Conservation (phyloP, 2,888 invertebrate species). For the Camponotus fellah region DNA sequence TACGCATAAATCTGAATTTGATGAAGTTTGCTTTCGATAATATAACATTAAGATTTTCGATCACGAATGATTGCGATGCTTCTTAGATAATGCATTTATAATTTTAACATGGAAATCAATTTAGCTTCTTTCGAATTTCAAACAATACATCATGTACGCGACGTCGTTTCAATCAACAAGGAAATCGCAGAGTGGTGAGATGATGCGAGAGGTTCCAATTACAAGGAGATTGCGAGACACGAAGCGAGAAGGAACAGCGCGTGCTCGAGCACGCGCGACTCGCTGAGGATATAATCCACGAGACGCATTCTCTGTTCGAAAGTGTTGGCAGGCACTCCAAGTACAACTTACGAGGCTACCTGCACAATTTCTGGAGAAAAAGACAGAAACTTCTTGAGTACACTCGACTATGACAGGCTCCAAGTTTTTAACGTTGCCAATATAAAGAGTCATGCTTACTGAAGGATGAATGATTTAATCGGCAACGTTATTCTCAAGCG, state of each 20-base stretch:
- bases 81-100: not conserved
- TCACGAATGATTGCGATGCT: slow-evolving; percentile 14
- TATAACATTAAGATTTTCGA: slow-evolving; percentile 18
- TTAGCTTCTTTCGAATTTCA: slow-evolving; percentile 34
- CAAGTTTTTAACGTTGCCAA: slow-evolving; percentile 7
- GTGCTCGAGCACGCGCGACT: slow-evolving; percentile 56
- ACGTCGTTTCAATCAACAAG: slow-evolving; percentile 50
- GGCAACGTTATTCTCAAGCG: not conserved
- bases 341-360: slow-evolving; percentile 10
- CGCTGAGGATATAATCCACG: slow-evolving; percentile 51
- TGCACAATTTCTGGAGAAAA: slow-evolving; percentile 23
- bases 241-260: slow-evolving; percentile 32
- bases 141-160: slow-evolving; percentile 34
- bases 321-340: slow-evolving; percentile 30
- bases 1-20: not conserved
- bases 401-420: not conserved
- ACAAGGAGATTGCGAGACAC: slow-evolving; percentile 50
- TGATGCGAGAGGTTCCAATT: slow-evolving; percentile 53
- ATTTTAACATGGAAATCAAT: slow-evolving; percentile 13
- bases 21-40: slow-evolving; percentile 8
- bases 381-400: slow-evolving; percentile 20
- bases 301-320: slow-evolving; percentile 53
- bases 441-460: not conserved
- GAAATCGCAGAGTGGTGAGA: slow-evolving; percentile 44
- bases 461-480: slow-evolving; percentile 12